Percentiles rank a stretch among this genome's conserved stretches.
Evolutionary conservation across 2,797 vertebrate species (phyloP).

Genomic region (Mus caroli): DNA sequence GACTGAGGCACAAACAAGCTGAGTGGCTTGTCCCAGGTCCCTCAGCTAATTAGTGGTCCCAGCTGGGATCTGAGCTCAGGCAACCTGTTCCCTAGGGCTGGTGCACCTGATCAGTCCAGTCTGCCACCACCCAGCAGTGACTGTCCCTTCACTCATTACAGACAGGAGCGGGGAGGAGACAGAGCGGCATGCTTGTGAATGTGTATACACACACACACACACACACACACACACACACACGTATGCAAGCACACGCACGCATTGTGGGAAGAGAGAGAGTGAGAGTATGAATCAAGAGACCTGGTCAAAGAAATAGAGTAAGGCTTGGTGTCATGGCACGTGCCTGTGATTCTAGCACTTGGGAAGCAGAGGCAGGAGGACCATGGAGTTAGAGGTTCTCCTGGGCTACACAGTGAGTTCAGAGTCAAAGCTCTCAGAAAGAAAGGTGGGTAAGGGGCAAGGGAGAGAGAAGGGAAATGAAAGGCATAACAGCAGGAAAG

Average conservation of each 20-base stretch:
- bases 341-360: neutral
- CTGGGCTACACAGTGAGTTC: neutral
- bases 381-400: neutral
- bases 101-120: neutral
- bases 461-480: too few relatives aligned
- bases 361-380: neutral
- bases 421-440: neutral
- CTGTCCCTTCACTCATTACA: neutral
- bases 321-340: neutral
- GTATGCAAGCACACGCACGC: accelerated
- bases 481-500: neutral
- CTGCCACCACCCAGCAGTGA: neutral
- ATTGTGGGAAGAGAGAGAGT: neutral
- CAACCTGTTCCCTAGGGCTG: neutral
- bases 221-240: neutral
- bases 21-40: neutral
- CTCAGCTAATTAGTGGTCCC: neutral
- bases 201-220: neutral
- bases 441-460: neutral
- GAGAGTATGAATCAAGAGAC: neutral
- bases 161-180: accelerated
- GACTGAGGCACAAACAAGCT: neutral
- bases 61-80: neutral
- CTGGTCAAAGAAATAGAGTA: neutral
- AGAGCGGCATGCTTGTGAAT: neutral